These are phyloP conservation scores for Cherax destructor DNA, from an alignment of 1,140 invertebrate species.

Conservation along the genomic window DNA sequence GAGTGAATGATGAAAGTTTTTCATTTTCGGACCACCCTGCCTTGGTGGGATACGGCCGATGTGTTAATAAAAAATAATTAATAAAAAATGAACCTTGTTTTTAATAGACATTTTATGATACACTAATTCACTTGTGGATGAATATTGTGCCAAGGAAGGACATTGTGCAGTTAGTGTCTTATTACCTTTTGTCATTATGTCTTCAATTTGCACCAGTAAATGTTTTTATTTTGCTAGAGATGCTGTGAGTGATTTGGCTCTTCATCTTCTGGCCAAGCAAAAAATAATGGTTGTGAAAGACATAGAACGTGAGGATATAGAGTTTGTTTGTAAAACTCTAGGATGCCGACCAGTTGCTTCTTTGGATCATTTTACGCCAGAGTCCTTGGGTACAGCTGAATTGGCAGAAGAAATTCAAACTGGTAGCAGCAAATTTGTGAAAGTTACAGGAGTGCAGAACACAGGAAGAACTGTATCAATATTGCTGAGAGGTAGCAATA, in stretches of 20 bases:
- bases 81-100: no score
- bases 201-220: no score
- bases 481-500: conserved; percentile 97
- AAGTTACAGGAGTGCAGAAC: conserved; percentile 92
- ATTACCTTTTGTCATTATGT: no score
- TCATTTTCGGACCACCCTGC: no score
- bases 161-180: no score
- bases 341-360: conserved; percentile 97
- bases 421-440: conserved; percentile 92
- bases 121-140: no score
- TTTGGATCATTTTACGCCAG: conserved; percentile 97
- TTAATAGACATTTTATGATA: no score
- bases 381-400: conserved; percentile 91
- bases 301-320: conserved; percentile 97
- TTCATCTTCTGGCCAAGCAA: conserved; percentile 99
- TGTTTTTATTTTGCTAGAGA: conserved; percentile 80
- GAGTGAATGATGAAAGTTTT: no score
- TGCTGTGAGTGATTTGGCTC: conserved; percentile 96
- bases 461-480: conserved; percentile 94
- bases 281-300: conserved; percentile 99
- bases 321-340: conserved; percentile 92
- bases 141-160: no score
- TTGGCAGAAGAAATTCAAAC: conserved; percentile 95
- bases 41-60: no score
- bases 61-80: no score